Conservation (phyloP, 2,797 vertebrate genomes). For the Microhierax caerulescens region DNA sequence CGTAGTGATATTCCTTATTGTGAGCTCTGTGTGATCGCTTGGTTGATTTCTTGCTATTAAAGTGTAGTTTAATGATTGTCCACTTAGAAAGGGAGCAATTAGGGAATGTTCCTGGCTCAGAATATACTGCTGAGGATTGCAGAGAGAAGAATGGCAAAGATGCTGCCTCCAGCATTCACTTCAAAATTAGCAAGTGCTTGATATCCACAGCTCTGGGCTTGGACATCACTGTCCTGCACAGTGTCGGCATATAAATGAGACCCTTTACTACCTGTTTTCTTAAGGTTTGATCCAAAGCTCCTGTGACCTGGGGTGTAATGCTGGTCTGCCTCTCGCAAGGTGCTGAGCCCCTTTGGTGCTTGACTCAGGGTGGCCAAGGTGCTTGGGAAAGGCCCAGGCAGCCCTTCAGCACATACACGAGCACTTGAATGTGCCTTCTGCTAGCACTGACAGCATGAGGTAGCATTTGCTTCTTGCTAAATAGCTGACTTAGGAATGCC, state of each 20-base stretch:
- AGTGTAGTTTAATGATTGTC: slow-evolving; percentile 6
- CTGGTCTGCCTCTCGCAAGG: background rate
- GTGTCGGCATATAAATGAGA: background rate
- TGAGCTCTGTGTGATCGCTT: background rate
- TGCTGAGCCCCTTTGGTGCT: background rate
- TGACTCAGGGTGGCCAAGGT: background rate
- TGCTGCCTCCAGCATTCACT: background rate
- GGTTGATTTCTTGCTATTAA: slow-evolving; percentile 17
- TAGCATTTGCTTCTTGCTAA: slow-evolving; percentile 12
- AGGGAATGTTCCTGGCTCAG: background rate
- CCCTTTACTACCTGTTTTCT: background rate
- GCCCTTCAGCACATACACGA: accelerated
- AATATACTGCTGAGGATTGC: background rate
- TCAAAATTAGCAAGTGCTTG: background rate
- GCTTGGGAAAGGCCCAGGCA: accelerated
- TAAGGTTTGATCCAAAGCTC: background rate
- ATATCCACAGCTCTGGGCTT: background rate
- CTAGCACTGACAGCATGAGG: background rate
- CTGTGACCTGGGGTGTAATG: background rate
- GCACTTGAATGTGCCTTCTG: background rate
- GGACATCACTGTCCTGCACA: background rate
- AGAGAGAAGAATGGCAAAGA: background rate
- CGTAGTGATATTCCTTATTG: background rate
- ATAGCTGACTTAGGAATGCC: slow-evolving; percentile 41
- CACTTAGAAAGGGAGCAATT: slow-evolving; percentile 21